A percentile compares a stretch with the other conserved stretches of the same genome.
Evolutionary conservation across 1,140 invertebrate genomes (phyloP).

Genomic region (Scaptomyza pallida): DNA sequence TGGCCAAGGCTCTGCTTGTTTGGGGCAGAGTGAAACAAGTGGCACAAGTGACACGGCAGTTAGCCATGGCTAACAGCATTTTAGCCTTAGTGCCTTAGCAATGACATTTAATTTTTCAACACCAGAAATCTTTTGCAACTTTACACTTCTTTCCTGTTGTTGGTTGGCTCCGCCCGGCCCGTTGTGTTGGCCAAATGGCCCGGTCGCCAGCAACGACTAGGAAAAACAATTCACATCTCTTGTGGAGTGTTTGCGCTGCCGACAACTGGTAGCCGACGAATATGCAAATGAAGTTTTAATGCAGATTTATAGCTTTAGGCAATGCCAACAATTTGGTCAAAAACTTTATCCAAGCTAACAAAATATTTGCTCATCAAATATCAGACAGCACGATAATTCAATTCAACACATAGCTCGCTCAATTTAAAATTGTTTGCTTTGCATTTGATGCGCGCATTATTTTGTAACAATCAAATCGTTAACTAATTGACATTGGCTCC

Average conservation of each 20-base stretch:
- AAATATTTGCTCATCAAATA: slow-evolving; percentile 16
- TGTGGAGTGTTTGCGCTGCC: background rate
- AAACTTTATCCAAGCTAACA: slow-evolving; percentile 17
- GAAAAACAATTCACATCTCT: background rate
- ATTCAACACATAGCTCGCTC: background rate
- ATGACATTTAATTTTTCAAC: slow-evolving; percentile 76
- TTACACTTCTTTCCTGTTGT: slow-evolving; percentile 1
- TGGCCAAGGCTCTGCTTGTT: slow-evolving; percentile 4
- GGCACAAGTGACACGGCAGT: slow-evolving; percentile 43
- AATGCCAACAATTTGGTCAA: slow-evolving; percentile 46
- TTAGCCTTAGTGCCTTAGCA: slow-evolving; percentile 54
- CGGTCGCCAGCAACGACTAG: no score
- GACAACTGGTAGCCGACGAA: slow-evolving; percentile 27
- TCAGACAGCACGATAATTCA: slow-evolving; percentile 12
- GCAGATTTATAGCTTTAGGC: slow-evolving; percentile 64
- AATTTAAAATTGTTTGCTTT: background rate
- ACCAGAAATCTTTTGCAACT: slow-evolving; percentile 29
- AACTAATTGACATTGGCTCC: slow-evolving; percentile 9
- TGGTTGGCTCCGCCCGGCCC: no score
- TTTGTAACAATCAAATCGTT: slow-evolving; percentile 42
- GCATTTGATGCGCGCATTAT: slow-evolving; percentile 23
- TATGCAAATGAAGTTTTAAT: slow-evolving; percentile 69
- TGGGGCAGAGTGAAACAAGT: slow-evolving; percentile 41
- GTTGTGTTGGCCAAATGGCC: slow-evolving; percentile 4
- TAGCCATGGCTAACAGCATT: slow-evolving; percentile 55